Evolutionary conservation across 1,140 invertebrate species (phyloP).

Genomic region (Gryllus bimaculatus): DNA sequence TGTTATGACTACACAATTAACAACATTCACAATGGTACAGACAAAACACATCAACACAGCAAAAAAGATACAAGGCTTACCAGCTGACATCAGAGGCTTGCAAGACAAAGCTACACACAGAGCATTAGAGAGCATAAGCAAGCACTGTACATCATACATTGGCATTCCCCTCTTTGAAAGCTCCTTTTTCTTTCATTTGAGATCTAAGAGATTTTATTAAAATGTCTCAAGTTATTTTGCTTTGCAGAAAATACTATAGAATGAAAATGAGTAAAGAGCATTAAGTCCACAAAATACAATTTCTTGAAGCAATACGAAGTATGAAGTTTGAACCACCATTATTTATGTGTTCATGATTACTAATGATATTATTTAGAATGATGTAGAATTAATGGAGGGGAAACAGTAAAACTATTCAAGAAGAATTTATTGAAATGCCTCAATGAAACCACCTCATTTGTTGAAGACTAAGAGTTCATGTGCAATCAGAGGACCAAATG

Average conservation of each 20-base stretch:
- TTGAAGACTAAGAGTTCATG: not conserved
- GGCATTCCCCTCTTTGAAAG: constrained; percentile 24
- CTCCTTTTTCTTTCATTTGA: not conserved
- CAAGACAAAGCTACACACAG: not conserved
- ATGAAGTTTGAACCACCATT: too few species aligned
- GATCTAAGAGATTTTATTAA: not conserved
- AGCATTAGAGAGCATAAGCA: constrained; percentile 1
- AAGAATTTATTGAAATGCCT: too few species aligned
- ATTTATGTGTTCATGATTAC: too few species aligned
- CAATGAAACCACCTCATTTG: too few species aligned
- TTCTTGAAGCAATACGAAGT: too few species aligned
- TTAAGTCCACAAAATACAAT: too few species aligned
- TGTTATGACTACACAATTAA: not conserved
- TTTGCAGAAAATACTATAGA: too few species aligned
- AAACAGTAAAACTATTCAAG: too few species aligned
- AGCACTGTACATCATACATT: constrained; percentile 25
- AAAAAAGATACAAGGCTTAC: not conserved
- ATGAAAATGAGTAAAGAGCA: too few species aligned
- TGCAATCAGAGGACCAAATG: not conserved
- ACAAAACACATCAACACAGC: not conserved
- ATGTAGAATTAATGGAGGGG: too few species aligned
- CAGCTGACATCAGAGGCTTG: constrained; percentile 1
- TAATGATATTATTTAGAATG: too few species aligned
- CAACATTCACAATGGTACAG: not conserved
- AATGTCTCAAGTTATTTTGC: not conserved